phyloP scores from a whole-genome alignment of 2,113 vertebrate genomes.

The Brachirus orientalis region DNA sequence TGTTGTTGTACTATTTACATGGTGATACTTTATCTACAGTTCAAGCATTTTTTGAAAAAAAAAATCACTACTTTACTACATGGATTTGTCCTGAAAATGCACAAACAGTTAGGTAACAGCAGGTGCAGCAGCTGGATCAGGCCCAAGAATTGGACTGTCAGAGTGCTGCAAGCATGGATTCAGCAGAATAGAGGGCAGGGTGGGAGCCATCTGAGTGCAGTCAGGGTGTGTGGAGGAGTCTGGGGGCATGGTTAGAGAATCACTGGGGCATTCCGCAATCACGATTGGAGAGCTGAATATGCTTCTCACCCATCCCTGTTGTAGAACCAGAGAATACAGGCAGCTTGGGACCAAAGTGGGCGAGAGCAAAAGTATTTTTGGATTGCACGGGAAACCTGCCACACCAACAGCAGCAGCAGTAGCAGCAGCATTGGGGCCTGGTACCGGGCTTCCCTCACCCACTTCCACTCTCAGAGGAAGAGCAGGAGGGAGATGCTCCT shows the following conservation, averaged over 20 bases:
- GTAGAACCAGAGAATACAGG: slow-evolving; percentile 76
- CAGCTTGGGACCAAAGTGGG: slow-evolving; percentile 83
- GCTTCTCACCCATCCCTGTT: slow-evolving; percentile 75
- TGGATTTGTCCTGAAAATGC: slow-evolving; percentile 33
- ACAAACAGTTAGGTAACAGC: slow-evolving; percentile 74
- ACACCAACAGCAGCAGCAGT: slow-evolving; percentile 72
- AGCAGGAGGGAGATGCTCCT: slow-evolving; percentile 72
- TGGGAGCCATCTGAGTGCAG: slow-evolving; percentile 53
- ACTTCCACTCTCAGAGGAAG: slow-evolving; percentile 81
- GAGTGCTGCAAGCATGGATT: slow-evolving; percentile 61
- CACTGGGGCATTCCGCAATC: slow-evolving; percentile 77
- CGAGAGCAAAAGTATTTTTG: slow-evolving; percentile 84
- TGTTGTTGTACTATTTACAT: slow-evolving; percentile 27
- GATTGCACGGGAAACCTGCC: slow-evolving; percentile 84
- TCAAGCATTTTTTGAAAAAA: slow-evolving; percentile 5
- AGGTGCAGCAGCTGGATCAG: slow-evolving; percentile 74
- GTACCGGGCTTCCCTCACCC: slow-evolving; percentile 85
- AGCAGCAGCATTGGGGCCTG: slow-evolving; percentile 78
- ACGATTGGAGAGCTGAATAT: slow-evolving; percentile 71
- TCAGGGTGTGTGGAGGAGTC: slow-evolving; percentile 70
- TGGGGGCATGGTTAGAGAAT: slow-evolving; percentile 73
- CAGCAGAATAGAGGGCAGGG: slow-evolving; percentile 69
- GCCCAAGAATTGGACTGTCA: slow-evolving; percentile 66
- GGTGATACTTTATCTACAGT: not conserved
- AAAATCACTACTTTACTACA: slow-evolving; percentile 9